Evolutionary conservation across 2,797 vertebrate species (phyloP), one percentile per base, ranked within the genome.

Genomic region (Enteromius afrohamiltoni): DNA sequence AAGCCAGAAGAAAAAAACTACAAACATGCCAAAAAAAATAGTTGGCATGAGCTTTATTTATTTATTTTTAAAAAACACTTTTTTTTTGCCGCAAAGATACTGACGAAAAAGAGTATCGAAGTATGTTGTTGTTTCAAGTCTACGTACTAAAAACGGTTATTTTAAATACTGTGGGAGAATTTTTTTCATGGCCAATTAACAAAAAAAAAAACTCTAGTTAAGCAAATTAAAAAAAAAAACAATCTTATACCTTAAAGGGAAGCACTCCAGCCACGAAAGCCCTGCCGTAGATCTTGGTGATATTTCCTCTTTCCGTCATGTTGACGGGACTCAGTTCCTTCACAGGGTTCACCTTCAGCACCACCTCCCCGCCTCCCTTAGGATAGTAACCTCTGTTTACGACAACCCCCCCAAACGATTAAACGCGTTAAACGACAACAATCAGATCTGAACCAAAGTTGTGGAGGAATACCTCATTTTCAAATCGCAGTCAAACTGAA

Each of bases 211-310:
- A 55, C n/a, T 37, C 1, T 17, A 42, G 13, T 13, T 17, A 58
- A 42, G 21, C 7, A 47, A 51, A 2, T 21, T 11, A 0, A 4
- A 4, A 34, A 34, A 19, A 0, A 19, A 7, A 6, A 13, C 3
- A 17, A 11, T 75, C 31, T 8, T 13, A 0, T 91, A 99, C 98
- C 93, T 97, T 99, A 89, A 93, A 95, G 34, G 98, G 98, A 84
- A 99, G 91, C 1, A 97, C 96, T 75, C 97, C 98, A 3, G 98
- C 97, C 14, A 98, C 97, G 51, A 96, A 99, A 0, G 98, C 95
- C 85, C 97, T 93, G 84, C 98, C 98, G 10, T 98, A 94, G 86
- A 99, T 97, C 92, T 97, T 98, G 21, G 96, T 96, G 92, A 99
- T 96, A 71, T 91, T 95, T 85, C 98, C 98, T 91, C 97, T 92